Conservation (phyloP, 2,888 invertebrate species). For the Temnothorax unifasciatus region DNA sequence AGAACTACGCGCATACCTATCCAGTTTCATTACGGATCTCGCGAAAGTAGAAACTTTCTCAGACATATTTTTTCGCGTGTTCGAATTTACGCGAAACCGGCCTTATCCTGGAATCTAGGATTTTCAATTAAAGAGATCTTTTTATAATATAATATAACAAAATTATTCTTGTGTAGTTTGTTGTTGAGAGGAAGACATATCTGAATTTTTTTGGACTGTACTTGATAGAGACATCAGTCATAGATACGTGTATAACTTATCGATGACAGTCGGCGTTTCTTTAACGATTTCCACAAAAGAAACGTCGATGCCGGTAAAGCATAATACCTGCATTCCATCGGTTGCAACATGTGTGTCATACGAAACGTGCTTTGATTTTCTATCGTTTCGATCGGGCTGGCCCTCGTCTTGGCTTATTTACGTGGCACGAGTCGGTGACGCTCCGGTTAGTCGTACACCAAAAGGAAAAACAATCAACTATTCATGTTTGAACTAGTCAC, state of each 20-base stretch:
- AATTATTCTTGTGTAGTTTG: not conserved
- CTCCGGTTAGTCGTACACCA: constrained; percentile 56
- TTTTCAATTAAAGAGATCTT: not conserved
- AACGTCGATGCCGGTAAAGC: constrained; percentile 70
- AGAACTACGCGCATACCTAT: constrained; percentile 18
- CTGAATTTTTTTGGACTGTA: not conserved
- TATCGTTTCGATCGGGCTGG: constrained; percentile 77
- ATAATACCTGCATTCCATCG: constrained; percentile 82
- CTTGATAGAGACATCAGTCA: constrained; percentile 5
- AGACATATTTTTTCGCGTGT: constrained; percentile 12
- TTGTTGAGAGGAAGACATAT: not conserved
- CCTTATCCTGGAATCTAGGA: not conserved
- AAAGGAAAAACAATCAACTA: constrained; percentile 58
- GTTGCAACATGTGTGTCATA: constrained; percentile 85
- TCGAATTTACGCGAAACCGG: constrained; percentile 7
- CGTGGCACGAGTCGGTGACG: constrained; percentile 66
- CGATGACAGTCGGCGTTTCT: constrained; percentile 56
- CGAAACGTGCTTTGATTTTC: constrained; percentile 84
- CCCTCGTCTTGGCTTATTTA: constrained; percentile 79
- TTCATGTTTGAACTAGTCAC: constrained; percentile 51
- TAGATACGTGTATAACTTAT: constrained; percentile 47
- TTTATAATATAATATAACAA: not conserved
- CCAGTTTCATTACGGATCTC: constrained; percentile 40
- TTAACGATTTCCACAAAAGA: constrained; percentile 74
- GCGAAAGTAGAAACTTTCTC: constrained; percentile 56